Evolutionary conservation across 2,888 invertebrate genomes (phyloP).

Genomic region (Acanthopleura granulata): DNA sequence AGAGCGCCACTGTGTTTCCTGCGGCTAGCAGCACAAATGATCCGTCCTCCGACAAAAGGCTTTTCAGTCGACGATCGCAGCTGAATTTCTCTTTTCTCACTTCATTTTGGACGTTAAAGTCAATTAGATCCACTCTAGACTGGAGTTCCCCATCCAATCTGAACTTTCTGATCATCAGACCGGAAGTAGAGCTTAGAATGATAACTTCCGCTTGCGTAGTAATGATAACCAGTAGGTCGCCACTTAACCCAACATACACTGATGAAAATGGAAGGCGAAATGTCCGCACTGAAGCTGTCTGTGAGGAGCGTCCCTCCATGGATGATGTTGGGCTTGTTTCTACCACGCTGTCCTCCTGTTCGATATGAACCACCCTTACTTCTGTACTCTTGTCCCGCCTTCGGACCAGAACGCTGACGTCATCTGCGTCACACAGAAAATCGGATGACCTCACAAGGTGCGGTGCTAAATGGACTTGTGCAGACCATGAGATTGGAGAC

Average conservation of each 20-base stretch:
- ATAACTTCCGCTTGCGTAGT: background rate
- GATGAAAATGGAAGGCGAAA: background rate
- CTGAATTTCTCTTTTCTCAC: no score
- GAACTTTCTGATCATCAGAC: background rate
- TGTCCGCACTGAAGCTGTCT: background rate
- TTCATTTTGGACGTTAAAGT: no score
- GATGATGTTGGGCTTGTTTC: background rate
- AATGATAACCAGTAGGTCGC: background rate
- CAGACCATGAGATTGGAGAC: background rate
- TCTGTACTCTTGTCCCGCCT: slow-evolving; percentile 2
- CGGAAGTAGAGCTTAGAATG: background rate
- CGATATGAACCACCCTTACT: background rate
- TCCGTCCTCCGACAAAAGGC: background rate
- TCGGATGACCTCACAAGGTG: background rate
- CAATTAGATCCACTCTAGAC: no score
- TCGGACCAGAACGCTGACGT: background rate
- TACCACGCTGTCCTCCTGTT: background rate
- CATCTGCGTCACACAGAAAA: background rate
- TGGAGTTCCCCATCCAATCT: background rate
- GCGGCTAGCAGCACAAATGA: background rate
- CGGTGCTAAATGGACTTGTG: background rate
- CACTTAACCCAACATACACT: background rate
- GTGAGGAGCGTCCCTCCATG: background rate
- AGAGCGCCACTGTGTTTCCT: background rate
- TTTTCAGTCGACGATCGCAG: no score